Evolutionary conservation across 2,888 invertebrate genomes (phyloP), one percentile per base, ranked within the genome.

Genomic region (Myathropa florea): DNA sequence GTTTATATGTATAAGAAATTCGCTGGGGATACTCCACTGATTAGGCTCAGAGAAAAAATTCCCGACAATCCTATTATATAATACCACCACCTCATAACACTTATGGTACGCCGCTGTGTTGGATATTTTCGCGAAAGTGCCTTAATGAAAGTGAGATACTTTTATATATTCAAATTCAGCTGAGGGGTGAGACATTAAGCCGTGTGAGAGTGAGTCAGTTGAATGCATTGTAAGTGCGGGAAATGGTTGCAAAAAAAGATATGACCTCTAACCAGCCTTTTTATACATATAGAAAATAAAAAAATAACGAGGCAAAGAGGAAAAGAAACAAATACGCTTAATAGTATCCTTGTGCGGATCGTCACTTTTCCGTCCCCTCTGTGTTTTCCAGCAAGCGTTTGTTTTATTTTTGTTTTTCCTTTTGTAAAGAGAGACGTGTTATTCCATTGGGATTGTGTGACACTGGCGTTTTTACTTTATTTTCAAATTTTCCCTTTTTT

Each of bases 11-110:
- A 46, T 46, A 46, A n/a, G 18, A 46, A 18, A 7, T 46, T 46
- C 18, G 1, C 46, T 18, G 18, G 46, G 7, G 18, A 18, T 46
- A 7, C 18, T 46, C 18, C 18, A 46, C 46, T 46, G 46, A 46
- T 46, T 46, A 18, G 63, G 21, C 63, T 7, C 36, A 10, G 21
- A 53, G 18, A 67, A 21, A 67, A 65, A 46, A 26, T 26, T 67
- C 10, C 53, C 53, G 18, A 67, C 67, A 67, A 67, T 67, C 28
- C 53, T 21, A 53, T 67, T 67, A 67, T 21, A 53, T 67, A 55
- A 67, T 21, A 53, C 30, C 67, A 67, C 67, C 67, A 55, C 28
- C 67, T 67, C 67, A 67, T 55, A 67, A 67, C 67, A 67, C 67
- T 67, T 67, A 67, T 30, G 46, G 67, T 18, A 55, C 26, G 9